Conservation (phyloP, 1,140 invertebrate species). For the Araneus ventricosus region DNA sequence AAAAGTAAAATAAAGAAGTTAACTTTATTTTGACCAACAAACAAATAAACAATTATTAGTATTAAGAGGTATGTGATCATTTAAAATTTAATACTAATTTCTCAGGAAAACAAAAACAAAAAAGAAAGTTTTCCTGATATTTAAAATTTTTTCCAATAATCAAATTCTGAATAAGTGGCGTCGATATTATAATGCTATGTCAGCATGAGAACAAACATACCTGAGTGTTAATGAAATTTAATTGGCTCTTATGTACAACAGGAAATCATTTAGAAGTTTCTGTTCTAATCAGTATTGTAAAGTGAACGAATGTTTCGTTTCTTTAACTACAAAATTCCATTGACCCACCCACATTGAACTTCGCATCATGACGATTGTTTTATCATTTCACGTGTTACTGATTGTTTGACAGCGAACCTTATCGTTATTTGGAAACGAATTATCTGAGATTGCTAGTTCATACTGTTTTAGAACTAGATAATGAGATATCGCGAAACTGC, state of each 20-base stretch:
- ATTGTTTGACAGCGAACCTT: background rate
- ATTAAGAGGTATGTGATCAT: background rate
- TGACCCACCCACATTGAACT: constrained; percentile 26
- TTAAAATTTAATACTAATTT: background rate
- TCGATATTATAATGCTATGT: too few relatives aligned
- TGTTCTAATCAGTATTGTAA: background rate
- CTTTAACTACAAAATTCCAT: background rate
- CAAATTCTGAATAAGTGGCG: too few relatives aligned
- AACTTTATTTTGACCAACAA: too few relatives aligned
- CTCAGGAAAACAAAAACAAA: background rate
- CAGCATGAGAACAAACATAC: background rate
- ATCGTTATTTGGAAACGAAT: background rate
- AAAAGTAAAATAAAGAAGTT: too few relatives aligned
- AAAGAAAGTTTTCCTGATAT: background rate
- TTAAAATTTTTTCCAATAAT: background rate
- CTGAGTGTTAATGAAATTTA: background rate
- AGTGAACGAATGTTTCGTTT: background rate
- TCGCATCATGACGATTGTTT: constrained; percentile 13
- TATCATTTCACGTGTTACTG: constrained; percentile 32
- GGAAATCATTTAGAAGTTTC: background rate
- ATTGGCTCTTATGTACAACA: background rate
- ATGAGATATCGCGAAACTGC: too few relatives aligned
- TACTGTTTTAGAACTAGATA: too few relatives aligned
- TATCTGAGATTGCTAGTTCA: background rate
- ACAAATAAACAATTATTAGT: background rate